Evolutionary conservation across 2,888 invertebrate genomes (phyloP).

Genomic region (Drosophila rubida): DNA sequence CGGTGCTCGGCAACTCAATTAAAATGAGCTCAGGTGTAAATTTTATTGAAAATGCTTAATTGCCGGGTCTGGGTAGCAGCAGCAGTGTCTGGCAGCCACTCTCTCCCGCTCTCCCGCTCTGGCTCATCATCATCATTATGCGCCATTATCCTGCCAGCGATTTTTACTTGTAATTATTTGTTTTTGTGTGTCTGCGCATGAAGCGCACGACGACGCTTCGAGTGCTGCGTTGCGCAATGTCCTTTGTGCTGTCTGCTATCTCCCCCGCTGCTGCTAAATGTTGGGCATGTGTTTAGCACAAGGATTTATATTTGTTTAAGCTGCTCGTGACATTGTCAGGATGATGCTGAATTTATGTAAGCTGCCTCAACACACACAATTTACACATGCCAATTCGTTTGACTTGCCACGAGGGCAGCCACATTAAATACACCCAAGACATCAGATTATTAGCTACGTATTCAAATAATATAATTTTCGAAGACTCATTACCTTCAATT

Average conservation of each 20-base stretch:
- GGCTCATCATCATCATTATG: constrained; percentile 64
- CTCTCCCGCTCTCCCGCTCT: not conserved
- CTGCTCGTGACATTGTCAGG: constrained; percentile 76
- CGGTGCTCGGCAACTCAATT: constrained; percentile 83
- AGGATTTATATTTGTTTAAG: constrained; percentile 75
- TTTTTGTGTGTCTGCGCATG: constrained; percentile 75
- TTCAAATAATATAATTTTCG: no score
- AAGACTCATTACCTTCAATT: no score
- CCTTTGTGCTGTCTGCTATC: constrained; percentile 60
- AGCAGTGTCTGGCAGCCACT: constrained; percentile 64
- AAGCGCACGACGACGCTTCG: constrained; percentile 49
- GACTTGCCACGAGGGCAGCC: constrained; percentile 28
- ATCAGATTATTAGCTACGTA: no score
- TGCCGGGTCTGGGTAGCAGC: constrained; percentile 57
- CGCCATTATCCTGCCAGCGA: constrained; percentile 73
- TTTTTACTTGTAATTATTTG: constrained; percentile 81
- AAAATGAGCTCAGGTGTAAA: constrained; percentile 85
- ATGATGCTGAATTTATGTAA: constrained; percentile 68
- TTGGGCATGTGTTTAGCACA: constrained; percentile 60
- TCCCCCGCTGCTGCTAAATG: not conserved
- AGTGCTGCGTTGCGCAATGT: constrained; percentile 70
- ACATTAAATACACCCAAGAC: not conserved
- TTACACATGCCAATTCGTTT: constrained; percentile 18
- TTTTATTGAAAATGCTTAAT: constrained; percentile 84
- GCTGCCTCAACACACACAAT: constrained; percentile 23